Evolutionary conservation across 1,140 invertebrate species (phyloP).

Genomic region (Heliconius congener): DNA sequence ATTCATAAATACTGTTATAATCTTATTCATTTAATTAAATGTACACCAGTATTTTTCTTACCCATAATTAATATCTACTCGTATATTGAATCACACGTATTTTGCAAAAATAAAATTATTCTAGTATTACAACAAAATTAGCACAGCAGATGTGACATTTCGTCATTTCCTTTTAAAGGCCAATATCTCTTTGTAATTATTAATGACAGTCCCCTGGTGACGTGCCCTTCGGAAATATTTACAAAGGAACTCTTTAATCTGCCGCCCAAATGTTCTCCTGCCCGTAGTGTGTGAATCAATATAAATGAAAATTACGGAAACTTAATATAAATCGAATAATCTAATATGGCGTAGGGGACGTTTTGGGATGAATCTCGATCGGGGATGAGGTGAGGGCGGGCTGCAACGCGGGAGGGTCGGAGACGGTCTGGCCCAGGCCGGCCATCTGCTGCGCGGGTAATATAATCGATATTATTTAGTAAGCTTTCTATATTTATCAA

Average conservation of each 20-base stretch:
- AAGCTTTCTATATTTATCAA: conserved; percentile 40
- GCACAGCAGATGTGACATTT: conserved; percentile 63
- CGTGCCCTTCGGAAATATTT: conserved; percentile 72
- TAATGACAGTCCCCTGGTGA: conserved; percentile 64
- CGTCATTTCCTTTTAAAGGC: conserved; percentile 52
- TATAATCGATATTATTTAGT: conserved; percentile 79
- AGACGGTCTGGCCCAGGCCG: conserved; percentile 61
- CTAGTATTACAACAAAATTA: neutral
- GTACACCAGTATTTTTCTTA: neutral
- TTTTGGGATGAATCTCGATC: conserved; percentile 76
- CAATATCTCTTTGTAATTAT: conserved; percentile 73
- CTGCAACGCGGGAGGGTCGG: conserved; percentile 66
- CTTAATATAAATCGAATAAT: conserved; percentile 80
- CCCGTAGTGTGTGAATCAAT: conserved; percentile 55
- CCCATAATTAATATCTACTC: neutral
- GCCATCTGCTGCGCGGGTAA: conserved; percentile 76
- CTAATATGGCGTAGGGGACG: conserved; percentile 68
- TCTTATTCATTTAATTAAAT: conserved; percentile 39
- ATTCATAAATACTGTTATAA: conserved; percentile 38
- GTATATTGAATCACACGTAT: neutral
- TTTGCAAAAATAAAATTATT: neutral
- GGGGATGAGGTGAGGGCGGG: conserved; percentile 63
- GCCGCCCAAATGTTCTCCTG: conserved; percentile 61
- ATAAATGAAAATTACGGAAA: conserved; percentile 78
- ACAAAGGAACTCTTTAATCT: conserved; percentile 66